Evolutionary conservation across 2,888 invertebrate genomes (phyloP), one percentile per base, ranked within the genome.

Genomic region (Diogma glabrata): DNA sequence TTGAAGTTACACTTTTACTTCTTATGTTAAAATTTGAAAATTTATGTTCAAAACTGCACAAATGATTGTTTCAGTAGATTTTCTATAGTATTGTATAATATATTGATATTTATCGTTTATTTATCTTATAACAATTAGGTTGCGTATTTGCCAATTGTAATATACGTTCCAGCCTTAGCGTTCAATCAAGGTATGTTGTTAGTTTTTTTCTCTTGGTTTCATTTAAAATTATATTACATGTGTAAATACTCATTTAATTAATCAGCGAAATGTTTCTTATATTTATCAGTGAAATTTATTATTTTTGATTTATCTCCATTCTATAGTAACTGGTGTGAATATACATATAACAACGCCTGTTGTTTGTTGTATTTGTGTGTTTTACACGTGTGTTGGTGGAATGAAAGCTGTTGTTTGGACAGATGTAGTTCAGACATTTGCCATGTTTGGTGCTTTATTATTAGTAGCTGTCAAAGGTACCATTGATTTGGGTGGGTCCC

Each of bases 371-470:
- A 84, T 91, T 51, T 91, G 90, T 69, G 87, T 89, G 53, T 87
- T 91, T 65, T 91, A 91, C 62, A 91, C 88, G 1, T 83, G 85
- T 58, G 76, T 85, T 65, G 87, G 86, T 58, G 87, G 87, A 48
- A 71, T 88, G 24, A 84, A 82, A 71, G 87, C 87, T 7, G 87
- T 88, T 0, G 86, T 70, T 10, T 80, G 81, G 79, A 82, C 83
- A 1, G 87, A 88, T 62, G 86, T 87, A 4, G 81, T 87, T 45
- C 87, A 88, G 70, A 82, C 82, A 14, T 75, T 83, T 9, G 77
- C 83, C 3, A 87, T 88, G 87, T 73, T 86, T 56, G 81, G 82
- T 1, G 82, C 87, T 0, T 79, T 87, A 72, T 65, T 82, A 2
- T 63, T 87, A 52, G 83, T 88, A 2, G 77, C 81, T 4, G 66